Evolutionary conservation across 2,888 invertebrate species (phyloP).

Genomic region (Torymus auratus): DNA sequence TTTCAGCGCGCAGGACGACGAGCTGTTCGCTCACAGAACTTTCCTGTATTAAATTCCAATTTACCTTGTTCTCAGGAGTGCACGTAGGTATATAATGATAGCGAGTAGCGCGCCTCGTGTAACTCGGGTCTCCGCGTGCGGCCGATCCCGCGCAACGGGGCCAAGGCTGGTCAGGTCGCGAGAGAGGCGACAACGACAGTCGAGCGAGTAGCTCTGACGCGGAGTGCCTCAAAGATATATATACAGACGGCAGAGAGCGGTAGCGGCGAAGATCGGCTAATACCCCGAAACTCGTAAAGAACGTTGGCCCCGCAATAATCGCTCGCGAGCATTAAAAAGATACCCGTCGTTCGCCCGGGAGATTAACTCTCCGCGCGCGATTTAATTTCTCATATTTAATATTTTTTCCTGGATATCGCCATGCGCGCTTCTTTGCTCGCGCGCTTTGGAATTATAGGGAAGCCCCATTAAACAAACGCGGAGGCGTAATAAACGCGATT

Average conservation of each 20-base stretch:
- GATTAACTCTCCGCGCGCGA: slow-evolving; percentile 5
- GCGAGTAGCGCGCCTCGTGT: not conserved
- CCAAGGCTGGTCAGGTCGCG: slow-evolving; percentile 40
- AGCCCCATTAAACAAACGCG: no score
- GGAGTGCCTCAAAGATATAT: no score
- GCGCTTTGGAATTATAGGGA: no score
- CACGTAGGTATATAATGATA: not conserved
- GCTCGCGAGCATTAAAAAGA: not conserved
- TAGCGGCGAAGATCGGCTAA: not conserved
- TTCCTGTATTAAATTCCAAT: slow-evolving; percentile 55
- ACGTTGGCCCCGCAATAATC: not conserved
- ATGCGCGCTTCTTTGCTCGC: not conserved
- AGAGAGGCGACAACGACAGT: not conserved
- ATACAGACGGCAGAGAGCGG: no score
- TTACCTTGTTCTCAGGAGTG: slow-evolving; percentile 48
- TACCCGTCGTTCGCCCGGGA: no score
- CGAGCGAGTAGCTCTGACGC: no score
- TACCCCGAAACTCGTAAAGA: slow-evolving; percentile 25
- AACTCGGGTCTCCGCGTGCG: slow-evolving; percentile 20
- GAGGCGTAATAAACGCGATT: slow-evolving; percentile 1
- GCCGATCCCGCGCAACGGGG: slow-evolving; percentile 29
- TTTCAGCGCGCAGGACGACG: not conserved
- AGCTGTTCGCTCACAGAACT: slow-evolving; percentile 19
- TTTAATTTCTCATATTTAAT: slow-evolving; percentile 38
- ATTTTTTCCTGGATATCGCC: slow-evolving; percentile 24